A percentile compares a stretch with the other conserved stretches of the same genome.
These are phyloP conservation scores for Aphidius gifuensis DNA, from an alignment of 1,140 invertebrate species.

Conservation along the genomic window DNA sequence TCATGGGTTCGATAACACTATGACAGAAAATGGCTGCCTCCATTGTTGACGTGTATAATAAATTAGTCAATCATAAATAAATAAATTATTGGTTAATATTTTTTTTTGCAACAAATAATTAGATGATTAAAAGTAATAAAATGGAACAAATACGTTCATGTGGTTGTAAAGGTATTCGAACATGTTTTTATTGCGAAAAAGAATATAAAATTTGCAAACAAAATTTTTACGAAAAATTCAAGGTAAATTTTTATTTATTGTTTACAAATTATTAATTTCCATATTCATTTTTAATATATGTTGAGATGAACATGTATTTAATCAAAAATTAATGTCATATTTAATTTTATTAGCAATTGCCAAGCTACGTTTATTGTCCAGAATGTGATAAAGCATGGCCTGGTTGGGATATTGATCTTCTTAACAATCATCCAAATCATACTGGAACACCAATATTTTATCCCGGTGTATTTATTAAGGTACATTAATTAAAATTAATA, in stretches of 20 bases:
- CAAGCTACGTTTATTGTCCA: conserved; percentile 72
- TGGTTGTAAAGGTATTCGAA: conserved; percentile 89
- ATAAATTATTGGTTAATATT: too few species aligned
- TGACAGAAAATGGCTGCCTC: too few species aligned
- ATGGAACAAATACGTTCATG: conserved; percentile 75
- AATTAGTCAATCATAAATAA: too few species aligned
- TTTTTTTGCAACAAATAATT: too few species aligned
- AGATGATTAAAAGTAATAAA: neutral
- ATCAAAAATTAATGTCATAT: neutral
- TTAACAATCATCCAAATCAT: conserved; percentile 67
- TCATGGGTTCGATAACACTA: too few species aligned
- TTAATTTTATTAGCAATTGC: conserved; percentile 51
- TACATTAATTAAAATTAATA: conserved; percentile 32
- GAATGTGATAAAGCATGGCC: conserved; percentile 71
- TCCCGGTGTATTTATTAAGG: conserved; percentile 69
- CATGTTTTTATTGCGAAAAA: conserved; percentile 81
- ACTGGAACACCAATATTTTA: conserved; percentile 59
- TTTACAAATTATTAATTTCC: conserved; percentile 21
- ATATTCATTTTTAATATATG: conserved; percentile 6
- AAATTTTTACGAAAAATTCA: conserved; percentile 39
- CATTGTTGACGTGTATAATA: too few species aligned
- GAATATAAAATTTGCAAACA: conserved; percentile 62
- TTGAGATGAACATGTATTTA: neutral
- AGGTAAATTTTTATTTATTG: conserved; percentile 32
- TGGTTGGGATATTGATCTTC: conserved; percentile 65